These are phyloP conservation scores for Chymomyza caudatula DNA, from an alignment of 2,888 invertebrate species.

Conservation along the genomic window DNA sequence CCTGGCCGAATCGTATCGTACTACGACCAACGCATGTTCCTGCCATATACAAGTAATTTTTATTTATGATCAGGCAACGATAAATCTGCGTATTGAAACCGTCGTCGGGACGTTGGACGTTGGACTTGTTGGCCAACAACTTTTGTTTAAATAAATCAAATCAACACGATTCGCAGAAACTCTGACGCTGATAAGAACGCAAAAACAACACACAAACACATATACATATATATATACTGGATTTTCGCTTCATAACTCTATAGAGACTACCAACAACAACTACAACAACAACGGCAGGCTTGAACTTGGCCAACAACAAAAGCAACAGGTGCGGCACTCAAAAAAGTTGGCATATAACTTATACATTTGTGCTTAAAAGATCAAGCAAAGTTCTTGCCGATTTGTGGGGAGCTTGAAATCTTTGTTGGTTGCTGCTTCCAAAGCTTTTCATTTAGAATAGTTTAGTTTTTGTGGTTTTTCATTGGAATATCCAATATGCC, in stretches of 20 bases:
- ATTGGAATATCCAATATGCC: too few relatives aligned
- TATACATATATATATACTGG: background rate
- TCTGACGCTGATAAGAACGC: conserved; percentile 47
- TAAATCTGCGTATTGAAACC: conserved; percentile 44
- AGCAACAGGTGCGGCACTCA: background rate
- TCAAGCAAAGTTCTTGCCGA: too few relatives aligned
- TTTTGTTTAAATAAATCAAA: conserved; percentile 67
- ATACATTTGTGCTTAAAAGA: too few relatives aligned
- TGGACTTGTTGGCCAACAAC: background rate
- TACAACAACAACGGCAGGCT: background rate
- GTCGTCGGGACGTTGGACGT: background rate
- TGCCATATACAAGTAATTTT: conserved; percentile 64
- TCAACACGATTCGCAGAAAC: conserved; percentile 73
- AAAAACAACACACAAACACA: background rate
- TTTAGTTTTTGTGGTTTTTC: too few relatives aligned
- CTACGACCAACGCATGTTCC: conserved; percentile 51
- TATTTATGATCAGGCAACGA: conserved; percentile 70
- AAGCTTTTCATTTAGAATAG: too few relatives aligned
- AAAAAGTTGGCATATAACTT: background rate
- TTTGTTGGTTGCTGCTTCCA: too few relatives aligned
- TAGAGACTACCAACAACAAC: background rate
- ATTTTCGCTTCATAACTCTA: background rate
- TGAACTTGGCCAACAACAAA: background rate
- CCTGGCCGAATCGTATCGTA: background rate
- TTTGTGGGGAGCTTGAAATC: too few relatives aligned